Percentiles rank a stretch among this genome's conserved stretches.
Conservation (phyloP, 1,140 invertebrate species). For the Kradibia gibbosae region DNA sequence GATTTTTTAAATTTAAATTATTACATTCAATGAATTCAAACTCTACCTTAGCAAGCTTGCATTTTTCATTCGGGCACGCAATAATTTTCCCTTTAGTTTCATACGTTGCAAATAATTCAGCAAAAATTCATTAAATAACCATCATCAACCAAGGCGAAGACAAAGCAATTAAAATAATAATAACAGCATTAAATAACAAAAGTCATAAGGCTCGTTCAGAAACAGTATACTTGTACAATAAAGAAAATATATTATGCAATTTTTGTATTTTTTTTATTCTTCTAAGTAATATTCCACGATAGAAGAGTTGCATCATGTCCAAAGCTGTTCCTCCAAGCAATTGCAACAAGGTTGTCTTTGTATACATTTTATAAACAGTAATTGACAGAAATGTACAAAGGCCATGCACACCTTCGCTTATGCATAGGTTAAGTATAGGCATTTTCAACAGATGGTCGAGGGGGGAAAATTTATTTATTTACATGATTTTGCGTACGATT, state of each 20-base stretch:
- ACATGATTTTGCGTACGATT: neutral
- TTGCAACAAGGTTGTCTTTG: too few relatives aligned
- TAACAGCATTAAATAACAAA: conserved; percentile 21
- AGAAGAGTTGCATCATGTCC: neutral
- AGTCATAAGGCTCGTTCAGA: neutral
- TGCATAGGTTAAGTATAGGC: neutral
- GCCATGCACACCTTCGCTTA: neutral
- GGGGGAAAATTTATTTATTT: neutral
- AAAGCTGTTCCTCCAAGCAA: neutral
- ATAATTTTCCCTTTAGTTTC: conserved; percentile 6
- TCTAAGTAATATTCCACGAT: neutral
- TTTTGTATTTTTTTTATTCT: neutral
- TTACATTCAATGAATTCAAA: neutral
- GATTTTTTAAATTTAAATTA: neutral
- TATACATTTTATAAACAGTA: too few relatives aligned
- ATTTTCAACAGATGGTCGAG: neutral
- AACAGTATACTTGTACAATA: neutral
- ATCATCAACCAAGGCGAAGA: neutral
- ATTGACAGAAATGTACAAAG: too few relatives aligned
- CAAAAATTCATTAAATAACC: conserved; percentile 34
- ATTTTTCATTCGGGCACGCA: conserved; percentile 10
- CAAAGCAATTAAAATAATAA: conserved; percentile 6
- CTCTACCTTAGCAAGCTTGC: neutral
- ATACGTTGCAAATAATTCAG: neutral
- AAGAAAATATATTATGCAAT: conserved; percentile 11